A percentile compares a stretch with the other conserved stretches of the same genome.
Evolutionary conservation across 2,888 invertebrate genomes (phyloP).

Genomic region (Trichogramma dendrolimi): DNA sequence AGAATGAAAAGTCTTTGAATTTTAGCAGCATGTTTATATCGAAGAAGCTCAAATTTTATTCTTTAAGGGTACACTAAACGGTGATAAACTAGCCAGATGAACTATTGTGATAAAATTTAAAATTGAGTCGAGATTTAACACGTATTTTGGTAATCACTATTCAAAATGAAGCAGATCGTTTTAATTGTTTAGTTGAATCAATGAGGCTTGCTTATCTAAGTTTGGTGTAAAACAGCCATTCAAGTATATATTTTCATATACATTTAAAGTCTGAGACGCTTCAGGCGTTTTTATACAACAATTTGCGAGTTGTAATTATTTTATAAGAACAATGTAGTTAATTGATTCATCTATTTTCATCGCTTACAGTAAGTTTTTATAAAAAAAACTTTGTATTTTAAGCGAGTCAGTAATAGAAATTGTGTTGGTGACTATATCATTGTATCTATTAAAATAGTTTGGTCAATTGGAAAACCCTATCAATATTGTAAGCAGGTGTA

Average conservation of each 20-base stretch:
- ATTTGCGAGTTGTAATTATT: conserved; percentile 19
- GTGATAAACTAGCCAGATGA: conserved; percentile 30
- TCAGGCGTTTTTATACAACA: conserved; percentile 25
- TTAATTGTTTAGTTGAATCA: conserved; percentile 12
- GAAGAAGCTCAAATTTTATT: conserved; percentile 20
- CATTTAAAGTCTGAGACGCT: conserved; percentile 20
- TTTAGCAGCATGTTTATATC: conserved; percentile 16
- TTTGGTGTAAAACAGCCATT: conserved; percentile 27
- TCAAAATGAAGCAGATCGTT: conserved; percentile 13
- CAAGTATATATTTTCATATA: conserved; percentile 27
- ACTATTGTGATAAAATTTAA: conserved; percentile 26
- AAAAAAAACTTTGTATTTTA: conserved; percentile 10
- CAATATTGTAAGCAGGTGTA: too few species aligned
- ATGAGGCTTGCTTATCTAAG: conserved; percentile 29
- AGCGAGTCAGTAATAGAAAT: not conserved
- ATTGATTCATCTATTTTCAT: conserved; percentile 18
- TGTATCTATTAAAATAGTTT: too few species aligned
- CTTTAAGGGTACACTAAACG: conserved; percentile 24
- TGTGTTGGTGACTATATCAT: too few species aligned
- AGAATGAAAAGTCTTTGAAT: conserved; percentile 9
- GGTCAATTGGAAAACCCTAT: too few species aligned
- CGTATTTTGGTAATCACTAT: conserved; percentile 3
- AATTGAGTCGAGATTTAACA: conserved; percentile 11
- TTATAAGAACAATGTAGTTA: conserved; percentile 6
- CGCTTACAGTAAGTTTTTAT: conserved; percentile 13